Base-by-base conservation (phyloP, 1,140 invertebrate species). In the Drosophila murphyi region DNA sequence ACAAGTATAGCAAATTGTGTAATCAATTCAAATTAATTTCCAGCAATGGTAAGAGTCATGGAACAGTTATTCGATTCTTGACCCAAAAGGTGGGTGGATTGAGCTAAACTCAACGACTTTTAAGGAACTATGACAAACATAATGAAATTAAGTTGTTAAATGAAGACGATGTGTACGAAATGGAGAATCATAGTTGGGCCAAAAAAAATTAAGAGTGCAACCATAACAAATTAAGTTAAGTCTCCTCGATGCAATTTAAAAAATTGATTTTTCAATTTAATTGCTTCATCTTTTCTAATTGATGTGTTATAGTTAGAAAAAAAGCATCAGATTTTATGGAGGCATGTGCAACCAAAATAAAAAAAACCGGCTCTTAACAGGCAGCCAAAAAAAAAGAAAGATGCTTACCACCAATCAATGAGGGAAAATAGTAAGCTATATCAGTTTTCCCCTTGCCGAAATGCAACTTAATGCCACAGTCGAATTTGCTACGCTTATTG, bases 381-480 rank as follows among this genome's bases (percentile, higher is more conserved):
- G 20, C 28, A 2, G 6, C 32, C 5, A 6, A 47, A 12, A 29
- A n/a, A 63, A 45, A 55, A 12, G 20, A 48, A 34, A 20, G 20
- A 47, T 48, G 32, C 5, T 59, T 47, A 29, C 28, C 10, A 67
- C 77, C 79, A 87, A 76, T 82, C 82, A 76, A 69, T 45, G 62
- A 72, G 57, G 34, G 65, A 78, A 55, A 70, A 63, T 72, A 76
- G 55, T 63, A 61, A 55, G 60, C 68, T 43, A 62, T 73, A 64
- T 78, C 47, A 48, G 41, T 31, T 8, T 31, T 55, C 37, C 5
- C 37, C 29, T 10, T 10, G 4, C 57, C 71, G 65, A 88, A 88
- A 80, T 87, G 83, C 83, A 88, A 76, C 83, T 83, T 82, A 88
- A 82, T 82, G 83, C 83, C 62, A 20, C 67, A 82, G 65, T 51